Conservation (phyloP, 2,113 vertebrate species). For the Monarcha castaneiventris region DNA sequence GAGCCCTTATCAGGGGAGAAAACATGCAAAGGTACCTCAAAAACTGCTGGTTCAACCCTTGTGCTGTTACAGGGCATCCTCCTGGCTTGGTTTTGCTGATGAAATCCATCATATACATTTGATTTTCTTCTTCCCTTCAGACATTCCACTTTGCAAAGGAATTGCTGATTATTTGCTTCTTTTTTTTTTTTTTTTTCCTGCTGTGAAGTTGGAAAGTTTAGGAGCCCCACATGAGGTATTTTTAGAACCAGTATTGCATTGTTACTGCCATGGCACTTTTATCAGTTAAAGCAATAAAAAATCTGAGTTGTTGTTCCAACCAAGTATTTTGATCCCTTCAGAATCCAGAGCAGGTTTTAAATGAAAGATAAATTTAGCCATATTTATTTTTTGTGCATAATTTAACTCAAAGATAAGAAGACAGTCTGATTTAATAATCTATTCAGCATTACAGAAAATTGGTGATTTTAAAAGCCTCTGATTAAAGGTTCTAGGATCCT, state of each 20-base stretch:
- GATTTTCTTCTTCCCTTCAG: not conserved
- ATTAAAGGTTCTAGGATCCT: not conserved
- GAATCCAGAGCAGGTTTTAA: not conserved
- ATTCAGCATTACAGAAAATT: not conserved
- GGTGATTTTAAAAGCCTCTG: not conserved
- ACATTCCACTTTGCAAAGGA: not conserved
- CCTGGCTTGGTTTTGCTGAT: not conserved
- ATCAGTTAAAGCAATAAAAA: not conserved
- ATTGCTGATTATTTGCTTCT: not conserved
- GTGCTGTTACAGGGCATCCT: not conserved
- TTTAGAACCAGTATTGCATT: not conserved
- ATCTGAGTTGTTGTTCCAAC: not conserved
- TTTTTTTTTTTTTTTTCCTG: not conserved
- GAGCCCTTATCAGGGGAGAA: not conserved
- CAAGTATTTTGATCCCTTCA: not conserved
- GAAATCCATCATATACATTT: not conserved
- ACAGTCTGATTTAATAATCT: not conserved
- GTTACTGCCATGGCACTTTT: not conserved
- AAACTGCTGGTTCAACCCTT: not conserved
- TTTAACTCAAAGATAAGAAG: not conserved
- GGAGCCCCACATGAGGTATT: not conserved
- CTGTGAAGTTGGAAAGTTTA: not conserved
- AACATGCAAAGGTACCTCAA: not conserved
- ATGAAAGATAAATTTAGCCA: not conserved
- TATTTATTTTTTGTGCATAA: not conserved